Base-by-base conservation (phyloP, 2,797 vertebrate genomes). In the Chromobotia macracanthus region DNA sequence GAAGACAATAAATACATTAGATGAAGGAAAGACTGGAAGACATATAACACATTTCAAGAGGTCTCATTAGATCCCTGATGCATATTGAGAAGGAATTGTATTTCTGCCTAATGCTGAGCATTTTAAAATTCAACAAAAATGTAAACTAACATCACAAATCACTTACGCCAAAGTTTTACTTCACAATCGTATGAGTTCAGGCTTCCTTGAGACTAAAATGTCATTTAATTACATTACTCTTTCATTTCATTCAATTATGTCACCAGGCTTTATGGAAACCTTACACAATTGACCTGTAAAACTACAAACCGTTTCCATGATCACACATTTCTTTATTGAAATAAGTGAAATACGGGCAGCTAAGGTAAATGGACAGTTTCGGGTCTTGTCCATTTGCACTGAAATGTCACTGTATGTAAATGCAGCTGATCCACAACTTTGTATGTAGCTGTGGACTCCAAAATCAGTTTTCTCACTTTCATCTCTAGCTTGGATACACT, bases 1-100 rank as follows among this genome's bases (percentile, higher is more conserved):
- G 48, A 70, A 63, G 60, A 35, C 70, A 16, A 71, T 63, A 69
- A 21, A 77, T 18, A 74, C 72, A 79, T 79, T 46, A 65, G 77
- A 61, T 21, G 0, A 50, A 31, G 31, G 31, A 31, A 31, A 28
- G 28, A 68, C 12, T 48, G 21, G 10, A 66, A 56, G 56, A 56
- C 31, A 8, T 56, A 7, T 4, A 5, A 65, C 48, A 65, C 3
- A 12, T 25, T 55, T 64, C 6, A 66, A 44, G 16, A 51, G 28
- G 28, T 28, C 31, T 38, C 21, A 56, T 56, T 7, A n/a, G 16
- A 56, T 56, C 10, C 16, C 23, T 46, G 11, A 28, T 1, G 10
- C 71, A 44, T 28, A 28, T 55, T 48, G 44, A 48, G 44, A 48
- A 48, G 13, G 28, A 2, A 2, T 46, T 61, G 35, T 51, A 21